phyloP scores from a whole-genome alignment of 2,113 vertebrate genomes.

The Tragelaphus strepsiceros region DNA sequence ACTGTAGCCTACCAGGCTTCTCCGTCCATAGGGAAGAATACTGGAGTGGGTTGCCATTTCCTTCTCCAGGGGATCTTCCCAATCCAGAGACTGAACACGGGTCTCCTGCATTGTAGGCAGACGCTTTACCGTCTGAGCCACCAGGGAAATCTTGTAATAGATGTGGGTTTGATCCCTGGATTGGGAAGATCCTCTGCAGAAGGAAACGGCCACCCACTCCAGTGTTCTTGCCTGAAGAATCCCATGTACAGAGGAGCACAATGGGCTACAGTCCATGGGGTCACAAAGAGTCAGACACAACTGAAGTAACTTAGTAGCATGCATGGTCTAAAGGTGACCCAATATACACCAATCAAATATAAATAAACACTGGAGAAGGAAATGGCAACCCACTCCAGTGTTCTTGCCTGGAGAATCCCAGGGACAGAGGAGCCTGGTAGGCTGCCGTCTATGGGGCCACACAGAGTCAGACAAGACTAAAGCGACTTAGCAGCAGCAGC shows the following conservation, averaged over 20 bases:
- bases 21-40: too few species aligned
- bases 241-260: background rate
- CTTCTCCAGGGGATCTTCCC: too few species aligned
- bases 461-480: too few species aligned
- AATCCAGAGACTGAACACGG: too few species aligned
- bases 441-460: too few species aligned
- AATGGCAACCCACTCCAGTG: too few species aligned
- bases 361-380: background rate
- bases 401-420: too few species aligned
- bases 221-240: background rate
- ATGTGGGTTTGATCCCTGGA: background rate
- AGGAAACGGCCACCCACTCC: background rate
- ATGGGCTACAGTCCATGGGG: background rate
- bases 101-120: too few species aligned
- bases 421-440: rapidly evolving
- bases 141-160: background rate
- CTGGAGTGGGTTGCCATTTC: too few species aligned
- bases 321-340: background rate
- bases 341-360: background rate
- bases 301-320: background rate
- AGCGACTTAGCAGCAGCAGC: too few species aligned
- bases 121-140: too few species aligned
- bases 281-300: background rate
- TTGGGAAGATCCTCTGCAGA: background rate
- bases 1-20: too few species aligned